Evolutionary conservation across 2,797 vertebrate genomes (phyloP), one percentile per base, ranked within the genome.

Genomic region (Oceanodroma leucorhoa): DNA sequence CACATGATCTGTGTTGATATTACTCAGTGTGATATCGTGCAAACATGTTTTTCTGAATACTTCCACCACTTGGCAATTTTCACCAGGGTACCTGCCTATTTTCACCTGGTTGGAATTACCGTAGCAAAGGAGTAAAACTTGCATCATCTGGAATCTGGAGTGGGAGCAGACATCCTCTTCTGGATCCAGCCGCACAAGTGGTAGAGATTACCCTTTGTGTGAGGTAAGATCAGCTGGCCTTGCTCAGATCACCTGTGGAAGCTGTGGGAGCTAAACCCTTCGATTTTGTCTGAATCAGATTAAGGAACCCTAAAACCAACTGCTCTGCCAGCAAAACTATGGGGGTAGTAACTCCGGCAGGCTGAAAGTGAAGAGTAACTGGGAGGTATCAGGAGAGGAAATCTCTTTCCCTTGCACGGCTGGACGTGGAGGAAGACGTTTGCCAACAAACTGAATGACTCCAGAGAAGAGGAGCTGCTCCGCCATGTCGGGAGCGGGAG

Each of bases 401-500:
- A 84, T 61, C 43, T 83, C 22, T 43, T 88, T 80, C 20, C 5
- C 11, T 61, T 69, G 14, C 34, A 34, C 0, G 6, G 16, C 21
- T 79, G 66, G 48, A 81, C 45, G 34, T 72, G 50, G 34, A 72
- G 19, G 26, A 79, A 10, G 13, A 60, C 0, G 0, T 75, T 69
- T 90, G 65, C 76, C 53, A 83, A 46, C 29, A 89, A 85, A 46
- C 4, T 34, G 55, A 89, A 57, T 36, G 23, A 40, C 41, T 77
- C 32, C 0, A 0, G 54, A 62, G 40, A 66, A 65, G 34, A 71
- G 21, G 58, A 87, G 43, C n/a, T 71, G 29, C n/a, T 81, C 51
- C 1, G 1, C 2, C 1, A 10, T 20, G 16, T 27, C 0, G 0
- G 50, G 50, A 75, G 54, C 1, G 2, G 64, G 29, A 86, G 38